Conservation (phyloP, 2,113 vertebrate species). For the Oryzias woworae region DNA sequence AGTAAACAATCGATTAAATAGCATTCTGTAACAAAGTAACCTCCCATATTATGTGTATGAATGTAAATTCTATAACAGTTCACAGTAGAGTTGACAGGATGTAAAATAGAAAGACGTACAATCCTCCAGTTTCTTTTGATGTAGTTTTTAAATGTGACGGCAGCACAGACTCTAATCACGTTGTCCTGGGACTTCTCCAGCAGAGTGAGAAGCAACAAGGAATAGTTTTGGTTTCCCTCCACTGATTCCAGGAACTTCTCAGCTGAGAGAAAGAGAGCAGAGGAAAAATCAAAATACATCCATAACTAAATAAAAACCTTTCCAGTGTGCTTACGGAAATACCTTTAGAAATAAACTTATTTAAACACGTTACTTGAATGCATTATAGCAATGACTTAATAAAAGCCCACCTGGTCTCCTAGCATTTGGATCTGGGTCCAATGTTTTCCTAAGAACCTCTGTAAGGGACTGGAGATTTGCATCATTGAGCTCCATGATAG, state of each 20-base stretch:
- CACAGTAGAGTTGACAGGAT: background rate
- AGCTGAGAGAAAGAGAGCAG: constrained; percentile 70
- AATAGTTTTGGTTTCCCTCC: constrained; percentile 95
- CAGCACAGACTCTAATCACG: constrained; percentile 95
- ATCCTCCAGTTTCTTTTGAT: constrained; percentile 99
- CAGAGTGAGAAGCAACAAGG: constrained; percentile 88
- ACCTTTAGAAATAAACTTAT: too few relatives aligned
- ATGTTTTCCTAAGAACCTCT: constrained; percentile 93
- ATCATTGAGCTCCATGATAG: constrained; percentile 93
- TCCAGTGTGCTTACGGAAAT: background rate
- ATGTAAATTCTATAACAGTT: background rate
- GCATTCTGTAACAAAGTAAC: too few relatives aligned
- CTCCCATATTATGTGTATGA: too few relatives aligned
- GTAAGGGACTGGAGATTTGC: constrained; percentile 93
- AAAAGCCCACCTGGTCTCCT: constrained; percentile 88
- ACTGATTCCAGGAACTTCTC: constrained; percentile 98
- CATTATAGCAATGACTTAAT: background rate
- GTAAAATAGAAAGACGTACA: constrained; percentile 78
- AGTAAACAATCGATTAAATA: background rate
- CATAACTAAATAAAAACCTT: background rate
- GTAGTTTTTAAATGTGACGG: constrained; percentile 98
- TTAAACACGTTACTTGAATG: background rate
- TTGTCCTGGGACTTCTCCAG: constrained; percentile 95
- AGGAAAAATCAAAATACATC: background rate
- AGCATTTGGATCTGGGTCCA: constrained; percentile 92